These are phyloP conservation scores for Euglossa dilemma DNA, from an alignment of 1,140 invertebrate genomes.

Conservation along the genomic window DNA sequence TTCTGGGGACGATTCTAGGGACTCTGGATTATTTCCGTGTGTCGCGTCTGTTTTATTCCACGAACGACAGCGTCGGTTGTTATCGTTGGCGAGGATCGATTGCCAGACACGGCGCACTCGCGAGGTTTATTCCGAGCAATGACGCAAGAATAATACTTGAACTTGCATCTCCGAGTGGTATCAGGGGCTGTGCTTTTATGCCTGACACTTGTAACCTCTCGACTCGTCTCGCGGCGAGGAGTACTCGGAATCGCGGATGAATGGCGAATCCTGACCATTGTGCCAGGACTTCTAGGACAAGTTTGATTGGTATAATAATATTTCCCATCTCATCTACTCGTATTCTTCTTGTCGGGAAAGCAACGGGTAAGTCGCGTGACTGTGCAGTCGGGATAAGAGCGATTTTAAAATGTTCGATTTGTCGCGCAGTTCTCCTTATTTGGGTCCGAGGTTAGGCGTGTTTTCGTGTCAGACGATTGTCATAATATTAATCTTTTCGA, in stretches of 20 bases:
- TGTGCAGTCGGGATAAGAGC: no score
- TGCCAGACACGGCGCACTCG: no score
- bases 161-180: neutral
- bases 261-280: neutral
- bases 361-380: neutral
- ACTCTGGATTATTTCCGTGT: neutral
- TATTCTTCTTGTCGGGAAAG: neutral
- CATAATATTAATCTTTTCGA: no score
- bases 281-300: neutral
- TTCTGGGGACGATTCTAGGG: neutral
- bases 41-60: neutral
- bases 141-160: slow-evolving; percentile 10
- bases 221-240: neutral
- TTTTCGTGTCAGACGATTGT: no score
- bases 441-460: no score
- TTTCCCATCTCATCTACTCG: neutral
- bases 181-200: neutral
- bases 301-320: neutral
- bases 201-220: neutral
- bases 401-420: no score
- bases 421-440: no score
- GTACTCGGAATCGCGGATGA: neutral
- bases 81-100: neutral
- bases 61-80: neutral
- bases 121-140: neutral